Evolutionary conservation across 2,888 invertebrate genomes (phyloP), one percentile per base, ranked within the genome.

Genomic region (Pantelozetes paolii): DNA sequence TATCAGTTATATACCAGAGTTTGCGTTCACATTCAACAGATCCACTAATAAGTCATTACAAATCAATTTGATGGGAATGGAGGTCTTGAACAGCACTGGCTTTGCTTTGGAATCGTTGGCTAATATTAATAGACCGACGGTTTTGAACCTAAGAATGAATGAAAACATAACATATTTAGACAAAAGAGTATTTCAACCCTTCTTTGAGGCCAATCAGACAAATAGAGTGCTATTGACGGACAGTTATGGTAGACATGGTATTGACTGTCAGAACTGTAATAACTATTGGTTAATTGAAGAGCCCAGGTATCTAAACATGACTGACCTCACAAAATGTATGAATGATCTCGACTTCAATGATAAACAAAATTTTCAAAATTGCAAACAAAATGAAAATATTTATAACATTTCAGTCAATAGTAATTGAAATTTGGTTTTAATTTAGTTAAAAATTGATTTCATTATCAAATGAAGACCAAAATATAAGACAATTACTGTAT

Each of bases 101-200:
- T 62, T 62, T 62, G 59, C 9, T 8, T 1, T 2, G 9, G 59
- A 26, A 6, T 62, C 59, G 6, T n/a, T 62, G 13, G 11, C 28
- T 2, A 30, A 62, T 26, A 62, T 62, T 11, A 3, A 30, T 18
- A 62, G 59, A 30, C 59, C 59, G 3, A 62, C 59, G 15, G 2
- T 62, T 62, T 30, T 62, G 30, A 62, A 62, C 30, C 11, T 62
- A 30, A 28, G 30, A 62, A 30, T 30, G 28, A 62, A 62, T 62
- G 30, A 26, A 62, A 62, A 30, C 5, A 62, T 62, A 6, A 62
- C 59, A 8, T 62, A 62, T 62, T 62, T 62, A 15, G 30, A 30
- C 5, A 30, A 62, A 62, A 62, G 1, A 2, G 30, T 62, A 8
- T 62, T 62, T 26, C n/a, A n/a, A 30, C 59, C 59, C 2, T 62